These are phyloP conservation scores for Lepus europaeus DNA, from an alignment of 2,113 vertebrate genomes.

Conservation along the genomic window DNA sequence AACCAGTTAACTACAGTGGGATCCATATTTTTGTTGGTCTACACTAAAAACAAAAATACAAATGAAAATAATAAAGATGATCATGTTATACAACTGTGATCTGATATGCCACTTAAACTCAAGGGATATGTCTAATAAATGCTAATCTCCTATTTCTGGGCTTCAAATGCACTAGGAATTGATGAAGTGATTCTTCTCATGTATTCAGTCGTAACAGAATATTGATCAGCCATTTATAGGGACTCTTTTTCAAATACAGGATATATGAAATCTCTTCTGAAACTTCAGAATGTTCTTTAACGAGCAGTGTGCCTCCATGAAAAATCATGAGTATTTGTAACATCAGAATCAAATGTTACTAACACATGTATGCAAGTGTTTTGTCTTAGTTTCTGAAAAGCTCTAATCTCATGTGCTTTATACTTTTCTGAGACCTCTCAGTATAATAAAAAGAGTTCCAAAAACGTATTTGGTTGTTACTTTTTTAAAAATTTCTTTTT, in stretches of 20 bases:
- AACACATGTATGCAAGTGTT: conserved; percentile 48
- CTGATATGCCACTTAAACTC: not conserved
- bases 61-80: conserved; percentile 46
- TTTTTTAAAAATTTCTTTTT: not conserved
- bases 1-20: conserved; percentile 37
- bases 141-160: conserved; percentile 70
- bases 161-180: conserved; percentile 67
- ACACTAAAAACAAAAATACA: conserved; percentile 28
- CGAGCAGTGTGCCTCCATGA: not conserved
- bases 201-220: conserved; percentile 68
- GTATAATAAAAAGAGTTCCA: conserved; percentile 70
- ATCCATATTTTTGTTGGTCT: conserved; percentile 41
- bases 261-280: conserved; percentile 54
- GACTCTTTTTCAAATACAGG: conserved; percentile 54
- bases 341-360: conserved; percentile 61
- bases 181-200: conserved; percentile 76
- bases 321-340: not conserved
- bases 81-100: conserved; percentile 32
- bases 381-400: conserved; percentile 61
- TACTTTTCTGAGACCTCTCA: conserved; percentile 69
- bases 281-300: conserved; percentile 56
- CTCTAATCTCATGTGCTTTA: conserved; percentile 61
- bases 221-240: conserved; percentile 71
- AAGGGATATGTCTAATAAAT: not conserved
- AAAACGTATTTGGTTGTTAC: conserved; percentile 28